Conservation (phyloP, 2,888 invertebrate species). For the Steromphala cineraria region DNA sequence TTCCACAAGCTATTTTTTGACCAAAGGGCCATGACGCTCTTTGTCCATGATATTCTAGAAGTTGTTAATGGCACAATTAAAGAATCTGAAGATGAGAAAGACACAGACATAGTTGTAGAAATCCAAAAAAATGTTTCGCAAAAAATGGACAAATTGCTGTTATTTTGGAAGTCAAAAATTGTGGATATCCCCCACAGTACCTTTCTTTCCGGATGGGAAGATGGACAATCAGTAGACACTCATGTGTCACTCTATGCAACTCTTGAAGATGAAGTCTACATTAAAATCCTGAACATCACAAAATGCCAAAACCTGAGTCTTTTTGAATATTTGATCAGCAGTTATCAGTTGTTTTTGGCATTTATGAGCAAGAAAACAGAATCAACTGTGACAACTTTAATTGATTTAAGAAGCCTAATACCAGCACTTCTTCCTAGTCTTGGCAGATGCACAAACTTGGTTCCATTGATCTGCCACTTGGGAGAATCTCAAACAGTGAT, state of each 20-base stretch:
- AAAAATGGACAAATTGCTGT: neutral
- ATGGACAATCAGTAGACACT: neutral
- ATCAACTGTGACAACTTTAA: neutral
- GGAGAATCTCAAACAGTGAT: neutral
- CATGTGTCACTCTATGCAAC: neutral
- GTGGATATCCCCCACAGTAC: neutral
- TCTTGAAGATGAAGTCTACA: neutral
- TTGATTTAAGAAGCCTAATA: neutral
- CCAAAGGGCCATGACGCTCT: neutral
- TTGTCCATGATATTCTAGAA: neutral
- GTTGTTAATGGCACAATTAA: neutral
- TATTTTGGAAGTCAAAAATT: neutral
- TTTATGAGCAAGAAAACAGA: neutral
- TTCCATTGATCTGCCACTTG: neutral
- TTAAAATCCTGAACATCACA: neutral
- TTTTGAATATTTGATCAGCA: neutral
- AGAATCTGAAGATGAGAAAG: neutral
- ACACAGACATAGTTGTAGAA: neutral
- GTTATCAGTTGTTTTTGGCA: neutral
- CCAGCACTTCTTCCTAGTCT: neutral
- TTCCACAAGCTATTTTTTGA: conserved; percentile 7
- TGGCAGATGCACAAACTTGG: neutral
- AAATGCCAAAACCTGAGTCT: neutral
- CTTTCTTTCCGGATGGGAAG: neutral
- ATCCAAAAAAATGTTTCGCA: neutral